Percentiles rank a stretch among this genome's conserved stretches.
These are phyloP conservation scores for Crotophaga sulcirostris DNA, from an alignment of 2,113 vertebrate genomes.

Conservation along the genomic window DNA sequence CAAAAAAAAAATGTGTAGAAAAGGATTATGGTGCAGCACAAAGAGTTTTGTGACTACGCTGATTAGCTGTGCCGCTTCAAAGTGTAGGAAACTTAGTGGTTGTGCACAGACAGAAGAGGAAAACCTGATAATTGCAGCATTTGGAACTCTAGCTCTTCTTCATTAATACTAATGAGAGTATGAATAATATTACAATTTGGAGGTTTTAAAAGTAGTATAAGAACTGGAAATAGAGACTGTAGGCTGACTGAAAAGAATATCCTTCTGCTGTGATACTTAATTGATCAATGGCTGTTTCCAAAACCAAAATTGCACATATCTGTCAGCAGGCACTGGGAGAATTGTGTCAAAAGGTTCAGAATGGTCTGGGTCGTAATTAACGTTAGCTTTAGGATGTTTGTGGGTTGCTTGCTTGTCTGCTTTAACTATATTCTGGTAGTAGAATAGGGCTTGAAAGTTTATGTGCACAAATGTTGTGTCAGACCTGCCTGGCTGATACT, in stretches of 20 bases:
- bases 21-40: background rate
- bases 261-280: background rate
- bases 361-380: background rate
- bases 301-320: background rate
- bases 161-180: constrained; percentile 10
- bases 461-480: background rate
- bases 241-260: background rate
- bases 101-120: background rate
- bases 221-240: background rate
- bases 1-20: background rate
- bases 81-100: background rate
- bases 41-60: background rate
- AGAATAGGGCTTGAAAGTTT: background rate
- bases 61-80: background rate
- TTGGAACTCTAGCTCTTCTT: background rate
- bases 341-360: background rate
- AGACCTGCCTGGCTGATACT: background rate
- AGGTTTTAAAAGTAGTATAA: background rate
- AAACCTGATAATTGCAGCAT: background rate
- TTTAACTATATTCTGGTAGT: background rate
- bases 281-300: background rate
- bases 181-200: background rate
- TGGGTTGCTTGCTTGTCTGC: background rate
- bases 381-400: background rate
- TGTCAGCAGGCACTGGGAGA: background rate